A percentile compares a stretch with the other conserved stretches of the same genome.
These are phyloP conservation scores for Callipepla squamata DNA, from an alignment of 2,113 vertebrate genomes.

Conservation along the genomic window DNA sequence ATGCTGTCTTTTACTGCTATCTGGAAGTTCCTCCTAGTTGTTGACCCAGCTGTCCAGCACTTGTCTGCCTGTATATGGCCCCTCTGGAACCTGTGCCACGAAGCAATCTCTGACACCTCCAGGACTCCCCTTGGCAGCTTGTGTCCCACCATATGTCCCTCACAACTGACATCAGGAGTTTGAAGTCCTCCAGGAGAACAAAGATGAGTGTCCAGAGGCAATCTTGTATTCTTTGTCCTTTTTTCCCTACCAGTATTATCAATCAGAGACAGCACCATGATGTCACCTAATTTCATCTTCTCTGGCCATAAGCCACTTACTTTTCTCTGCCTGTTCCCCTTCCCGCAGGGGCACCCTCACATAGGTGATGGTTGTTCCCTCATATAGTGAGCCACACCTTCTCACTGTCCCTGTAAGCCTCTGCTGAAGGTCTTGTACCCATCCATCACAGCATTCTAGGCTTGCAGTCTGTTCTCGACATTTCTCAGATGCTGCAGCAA, in stretches of 20 bases:
- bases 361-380: too few species aligned
- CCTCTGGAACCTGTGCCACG: neutral
- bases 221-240: neutral
- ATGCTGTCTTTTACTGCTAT: neutral
- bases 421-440: neutral
- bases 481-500: neutral
- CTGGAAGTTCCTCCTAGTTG: neutral
- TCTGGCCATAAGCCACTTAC: neutral
- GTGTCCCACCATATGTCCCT: neutral
- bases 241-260: neutral
- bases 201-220: accelerated
- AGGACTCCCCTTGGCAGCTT: accelerated
- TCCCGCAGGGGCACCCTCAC: accelerated
- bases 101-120: neutral
- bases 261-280: accelerated
- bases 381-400: neutral
- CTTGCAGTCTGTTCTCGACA: neutral
- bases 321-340: neutral
- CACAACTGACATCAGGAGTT: accelerated
- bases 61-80: neutral
- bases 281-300: neutral
- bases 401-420: neutral
- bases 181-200: neutral
- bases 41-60: neutral
- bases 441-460: accelerated